phyloP scores from a whole-genome alignment of 2,888 invertebrate genomes.

The Cantharis rufa region DNA sequence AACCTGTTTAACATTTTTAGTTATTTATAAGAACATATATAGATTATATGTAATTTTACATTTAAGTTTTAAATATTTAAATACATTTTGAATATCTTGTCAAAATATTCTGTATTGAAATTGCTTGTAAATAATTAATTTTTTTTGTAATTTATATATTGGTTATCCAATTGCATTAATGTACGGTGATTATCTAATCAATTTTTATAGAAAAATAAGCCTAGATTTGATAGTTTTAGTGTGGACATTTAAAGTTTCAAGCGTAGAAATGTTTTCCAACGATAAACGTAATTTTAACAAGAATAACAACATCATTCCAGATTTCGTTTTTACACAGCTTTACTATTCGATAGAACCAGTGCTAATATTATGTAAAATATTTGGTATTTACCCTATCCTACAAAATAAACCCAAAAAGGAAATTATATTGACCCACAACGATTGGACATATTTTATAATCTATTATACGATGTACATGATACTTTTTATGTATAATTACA shows the following conservation, averaged over 20 bases:
- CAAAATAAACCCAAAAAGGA: slow-evolving; percentile 8
- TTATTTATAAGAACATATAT: too few relatives aligned
- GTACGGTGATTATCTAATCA: neutral
- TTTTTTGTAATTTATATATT: neutral
- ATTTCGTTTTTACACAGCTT: neutral
- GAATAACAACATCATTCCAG: neutral
- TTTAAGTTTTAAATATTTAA: neutral
- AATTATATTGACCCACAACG: slow-evolving; percentile 9
- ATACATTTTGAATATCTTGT: neutral
- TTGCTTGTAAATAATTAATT: neutral
- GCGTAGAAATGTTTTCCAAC: neutral
- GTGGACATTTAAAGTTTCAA: neutral
- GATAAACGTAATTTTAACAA: neutral
- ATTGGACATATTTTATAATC: slow-evolving; percentile 30
- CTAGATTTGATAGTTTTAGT: neutral
- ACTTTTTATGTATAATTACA: slow-evolving; percentile 27
- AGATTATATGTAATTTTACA: too few relatives aligned
- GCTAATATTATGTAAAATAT: slow-evolving; percentile 21
- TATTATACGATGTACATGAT: slow-evolving; percentile 18
- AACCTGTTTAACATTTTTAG: too few relatives aligned
- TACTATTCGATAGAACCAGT: slow-evolving; percentile 18
- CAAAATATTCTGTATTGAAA: neutral
- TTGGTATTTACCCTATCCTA: slow-evolving; percentile 24
- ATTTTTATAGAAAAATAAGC: neutral
- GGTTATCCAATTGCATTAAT: neutral